A percentile compares a stretch with the other conserved stretches of the same genome.
Evolutionary conservation across 1,140 invertebrate genomes (phyloP).

Genomic region (Pseudoatta argentina): DNA sequence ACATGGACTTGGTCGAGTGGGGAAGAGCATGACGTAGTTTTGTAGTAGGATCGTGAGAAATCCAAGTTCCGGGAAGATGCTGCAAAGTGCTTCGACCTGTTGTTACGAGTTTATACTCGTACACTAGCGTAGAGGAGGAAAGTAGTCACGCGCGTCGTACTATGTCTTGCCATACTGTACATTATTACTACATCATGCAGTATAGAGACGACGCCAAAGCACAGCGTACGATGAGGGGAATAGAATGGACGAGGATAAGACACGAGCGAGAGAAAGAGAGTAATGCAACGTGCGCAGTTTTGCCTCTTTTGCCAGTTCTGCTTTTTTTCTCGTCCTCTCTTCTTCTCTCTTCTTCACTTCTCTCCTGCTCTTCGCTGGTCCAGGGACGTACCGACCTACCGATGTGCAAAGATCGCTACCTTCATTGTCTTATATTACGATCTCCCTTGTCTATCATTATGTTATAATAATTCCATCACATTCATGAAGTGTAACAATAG

Average conservation of each 20-base stretch:
- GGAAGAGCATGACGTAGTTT: neutral
- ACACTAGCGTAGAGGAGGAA: neutral
- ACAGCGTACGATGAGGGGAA: constrained; percentile 16
- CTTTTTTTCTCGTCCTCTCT: constrained; percentile 60
- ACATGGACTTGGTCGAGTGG: neutral
- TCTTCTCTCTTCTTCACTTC: constrained; percentile 59
- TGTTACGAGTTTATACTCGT: constrained; percentile 15
- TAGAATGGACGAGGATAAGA: constrained; percentile 36
- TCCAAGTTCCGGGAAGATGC: constrained; percentile 38
- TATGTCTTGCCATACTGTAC: constrained; percentile 48
- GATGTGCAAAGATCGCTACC: constrained; percentile 25
- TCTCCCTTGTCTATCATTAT: neutral
- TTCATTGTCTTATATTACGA: neutral
- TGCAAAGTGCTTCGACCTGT: constrained; percentile 1
- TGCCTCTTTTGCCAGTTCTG: constrained; percentile 73
- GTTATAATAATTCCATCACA: neutral
- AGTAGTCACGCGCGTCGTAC: constrained; percentile 17
- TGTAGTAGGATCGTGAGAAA: neutral
- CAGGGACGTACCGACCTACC: constrained; percentile 70
- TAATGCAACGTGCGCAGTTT: constrained; percentile 60
- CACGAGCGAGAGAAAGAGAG: constrained; percentile 3
- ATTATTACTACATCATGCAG: constrained; percentile 51
- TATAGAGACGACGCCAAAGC: constrained; percentile 17
- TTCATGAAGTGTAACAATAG: neutral
- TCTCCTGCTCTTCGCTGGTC: constrained; percentile 60